Conservation (phyloP, 2,888 invertebrate genomes). For the Oscheius sp. region DNA sequence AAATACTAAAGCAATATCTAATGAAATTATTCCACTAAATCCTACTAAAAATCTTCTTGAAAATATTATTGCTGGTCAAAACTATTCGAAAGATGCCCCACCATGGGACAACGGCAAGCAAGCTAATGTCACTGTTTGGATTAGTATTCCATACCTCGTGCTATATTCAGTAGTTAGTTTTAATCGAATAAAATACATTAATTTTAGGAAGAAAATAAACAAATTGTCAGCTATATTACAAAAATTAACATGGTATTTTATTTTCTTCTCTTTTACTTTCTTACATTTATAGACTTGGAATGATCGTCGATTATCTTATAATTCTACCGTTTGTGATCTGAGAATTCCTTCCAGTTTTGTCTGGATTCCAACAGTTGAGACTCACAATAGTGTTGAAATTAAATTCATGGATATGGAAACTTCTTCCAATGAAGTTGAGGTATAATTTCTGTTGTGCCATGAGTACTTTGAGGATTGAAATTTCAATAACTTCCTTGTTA, state of each 20-base stretch:
- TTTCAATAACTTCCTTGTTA: too few relatives aligned
- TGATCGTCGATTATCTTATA: not conserved
- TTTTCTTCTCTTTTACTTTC: not conserved
- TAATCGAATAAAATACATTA: not conserved
- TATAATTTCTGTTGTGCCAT: not conserved
- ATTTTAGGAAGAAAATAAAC: not conserved
- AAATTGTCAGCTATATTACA: not conserved
- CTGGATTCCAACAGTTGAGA: not conserved
- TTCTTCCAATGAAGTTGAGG: not conserved
- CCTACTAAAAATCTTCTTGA: not conserved
- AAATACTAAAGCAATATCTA: too few relatives aligned
- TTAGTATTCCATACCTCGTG: not conserved
- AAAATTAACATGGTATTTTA: not conserved
- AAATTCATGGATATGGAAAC: not conserved
- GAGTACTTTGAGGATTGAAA: not conserved
- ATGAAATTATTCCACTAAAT: too few relatives aligned
- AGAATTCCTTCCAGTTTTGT: not conserved
- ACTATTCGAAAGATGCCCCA: not conserved
- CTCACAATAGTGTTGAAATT: not conserved
- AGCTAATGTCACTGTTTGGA: not conserved
- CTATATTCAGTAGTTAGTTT: not conserved
- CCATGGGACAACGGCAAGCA: not conserved
- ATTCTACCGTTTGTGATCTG: not conserved
- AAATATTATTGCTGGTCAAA: not conserved
- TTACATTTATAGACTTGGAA: not conserved